A percentile compares a stretch with the other conserved stretches of the same genome.
phyloP scores from a whole-genome alignment of 2,888 invertebrate species.

The Hyalella azteca region DNA sequence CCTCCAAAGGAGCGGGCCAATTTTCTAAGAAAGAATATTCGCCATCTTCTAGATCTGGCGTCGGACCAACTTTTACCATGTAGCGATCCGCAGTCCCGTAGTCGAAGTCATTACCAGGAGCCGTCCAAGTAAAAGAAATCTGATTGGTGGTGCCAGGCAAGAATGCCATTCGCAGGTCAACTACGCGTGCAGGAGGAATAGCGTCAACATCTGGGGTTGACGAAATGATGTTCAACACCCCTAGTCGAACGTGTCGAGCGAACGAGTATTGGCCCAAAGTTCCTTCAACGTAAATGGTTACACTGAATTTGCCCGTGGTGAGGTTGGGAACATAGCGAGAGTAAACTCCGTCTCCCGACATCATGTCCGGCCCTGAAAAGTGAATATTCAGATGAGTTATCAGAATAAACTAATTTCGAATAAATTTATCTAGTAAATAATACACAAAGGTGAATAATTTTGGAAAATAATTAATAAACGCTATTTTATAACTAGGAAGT shows the following conservation, averaged over 20 bases:
- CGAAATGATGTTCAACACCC: conserved; percentile 60
- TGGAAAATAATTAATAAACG: too few species aligned
- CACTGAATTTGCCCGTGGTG: conserved; percentile 60
- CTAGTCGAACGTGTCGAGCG: conserved; percentile 48
- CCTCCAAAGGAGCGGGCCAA: conserved; percentile 56
- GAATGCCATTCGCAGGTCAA: conserved; percentile 67
- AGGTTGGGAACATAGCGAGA: conserved; percentile 67
- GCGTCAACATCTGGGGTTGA: conserved; percentile 42
- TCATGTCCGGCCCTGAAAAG: conserved; percentile 71
- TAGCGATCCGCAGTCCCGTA: conserved; percentile 60
- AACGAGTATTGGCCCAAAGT: conserved; percentile 44
- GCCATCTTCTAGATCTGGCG: conserved; percentile 45
- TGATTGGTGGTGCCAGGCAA: conserved; percentile 63
- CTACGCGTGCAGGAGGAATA: conserved; percentile 66
- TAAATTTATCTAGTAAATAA: conserved; percentile 17
- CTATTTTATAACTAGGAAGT: too few species aligned
- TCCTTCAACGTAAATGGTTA: conserved; percentile 58
- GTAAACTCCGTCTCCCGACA: conserved; percentile 72
- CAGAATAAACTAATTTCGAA: too few species aligned
- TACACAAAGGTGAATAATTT: too few species aligned
- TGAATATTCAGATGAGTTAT: too few species aligned
- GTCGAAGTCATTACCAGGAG: conserved; percentile 66
- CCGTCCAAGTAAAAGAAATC: conserved; percentile 69
- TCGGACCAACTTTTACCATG: conserved; percentile 46
- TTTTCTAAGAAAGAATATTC: conserved; percentile 44